These are phyloP conservation scores for Coleophora flavipennella DNA, from an alignment of 2,888 invertebrate species.

Conservation along the genomic window DNA sequence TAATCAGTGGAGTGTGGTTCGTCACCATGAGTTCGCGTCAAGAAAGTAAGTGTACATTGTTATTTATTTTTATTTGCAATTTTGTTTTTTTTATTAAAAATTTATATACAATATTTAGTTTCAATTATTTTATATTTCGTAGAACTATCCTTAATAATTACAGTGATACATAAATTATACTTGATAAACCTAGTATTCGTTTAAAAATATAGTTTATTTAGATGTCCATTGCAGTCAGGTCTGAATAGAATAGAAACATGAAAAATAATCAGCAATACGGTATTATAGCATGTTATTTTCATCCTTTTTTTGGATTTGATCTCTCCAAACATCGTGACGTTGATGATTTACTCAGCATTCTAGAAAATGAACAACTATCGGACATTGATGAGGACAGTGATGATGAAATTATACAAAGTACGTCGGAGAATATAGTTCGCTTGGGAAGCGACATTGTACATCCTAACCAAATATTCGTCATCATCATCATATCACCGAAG, in stretches of 20 bases:
- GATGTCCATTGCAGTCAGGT: neutral
- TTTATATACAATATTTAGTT: too few species aligned
- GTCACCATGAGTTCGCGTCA: neutral
- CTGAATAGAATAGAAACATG: neutral
- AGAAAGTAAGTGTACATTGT: neutral
- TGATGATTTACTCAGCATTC: neutral
- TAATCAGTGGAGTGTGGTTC: constrained; percentile 1
- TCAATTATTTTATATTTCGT: too few species aligned
- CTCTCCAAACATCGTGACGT: constrained; percentile 1
- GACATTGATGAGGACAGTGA: constrained; percentile 6
- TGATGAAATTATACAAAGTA: constrained; percentile 3
- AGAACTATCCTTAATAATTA: too few species aligned
- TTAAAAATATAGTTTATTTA: too few species aligned
- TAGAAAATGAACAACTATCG: constrained; percentile 3
- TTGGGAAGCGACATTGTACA: neutral
- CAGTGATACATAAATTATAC: too few species aligned
- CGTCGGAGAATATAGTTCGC: neutral
- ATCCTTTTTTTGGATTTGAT: neutral
- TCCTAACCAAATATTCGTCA: neutral
- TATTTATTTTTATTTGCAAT: too few species aligned
- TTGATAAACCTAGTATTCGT: too few species aligned
- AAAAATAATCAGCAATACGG: neutral
- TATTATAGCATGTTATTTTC: neutral
- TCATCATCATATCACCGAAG: too few species aligned
- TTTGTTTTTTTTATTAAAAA: neutral